Evolutionary conservation across 2,797 vertebrate species (phyloP).

Genomic region (Peromyscus eremicus): DNA sequence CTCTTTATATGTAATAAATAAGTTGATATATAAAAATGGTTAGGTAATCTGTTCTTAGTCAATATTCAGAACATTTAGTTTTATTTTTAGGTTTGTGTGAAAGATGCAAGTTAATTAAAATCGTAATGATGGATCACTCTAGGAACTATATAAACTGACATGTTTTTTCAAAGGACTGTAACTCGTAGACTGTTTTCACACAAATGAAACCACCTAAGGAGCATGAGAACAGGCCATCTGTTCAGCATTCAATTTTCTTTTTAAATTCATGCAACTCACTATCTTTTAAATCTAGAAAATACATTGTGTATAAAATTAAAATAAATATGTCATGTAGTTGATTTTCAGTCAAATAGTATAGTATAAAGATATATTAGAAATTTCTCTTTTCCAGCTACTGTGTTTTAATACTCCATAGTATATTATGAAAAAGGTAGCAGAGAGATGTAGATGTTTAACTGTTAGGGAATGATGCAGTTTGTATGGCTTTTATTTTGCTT

Average conservation of each 20-base stretch:
- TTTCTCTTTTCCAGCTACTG: not conserved
- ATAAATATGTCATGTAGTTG: not conserved
- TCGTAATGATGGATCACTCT: not conserved
- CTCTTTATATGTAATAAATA: not conserved
- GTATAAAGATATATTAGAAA: not conserved
- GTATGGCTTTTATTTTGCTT: not conserved
- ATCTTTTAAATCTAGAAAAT: not conserved
- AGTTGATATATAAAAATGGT: not conserved
- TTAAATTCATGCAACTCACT: not conserved
- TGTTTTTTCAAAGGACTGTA: not conserved
- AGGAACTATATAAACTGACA: not conserved
- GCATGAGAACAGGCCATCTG: not conserved
- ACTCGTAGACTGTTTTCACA: not conserved
- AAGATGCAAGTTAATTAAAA: not conserved
- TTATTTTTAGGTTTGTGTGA: not conserved
- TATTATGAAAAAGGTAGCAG: not conserved
- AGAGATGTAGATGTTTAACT: not conserved
- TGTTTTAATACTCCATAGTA: not conserved
- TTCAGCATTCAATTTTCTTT: not conserved
- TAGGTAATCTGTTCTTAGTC: not conserved
- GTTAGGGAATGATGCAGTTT: not conserved
- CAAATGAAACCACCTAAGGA: not conserved
- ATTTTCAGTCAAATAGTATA: not conserved
- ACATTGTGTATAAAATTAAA: not conserved
- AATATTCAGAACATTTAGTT: not conserved